These are phyloP conservation scores for Tanypteryx hageni DNA, from an alignment of 2,888 invertebrate genomes.

Conservation along the genomic window DNA sequence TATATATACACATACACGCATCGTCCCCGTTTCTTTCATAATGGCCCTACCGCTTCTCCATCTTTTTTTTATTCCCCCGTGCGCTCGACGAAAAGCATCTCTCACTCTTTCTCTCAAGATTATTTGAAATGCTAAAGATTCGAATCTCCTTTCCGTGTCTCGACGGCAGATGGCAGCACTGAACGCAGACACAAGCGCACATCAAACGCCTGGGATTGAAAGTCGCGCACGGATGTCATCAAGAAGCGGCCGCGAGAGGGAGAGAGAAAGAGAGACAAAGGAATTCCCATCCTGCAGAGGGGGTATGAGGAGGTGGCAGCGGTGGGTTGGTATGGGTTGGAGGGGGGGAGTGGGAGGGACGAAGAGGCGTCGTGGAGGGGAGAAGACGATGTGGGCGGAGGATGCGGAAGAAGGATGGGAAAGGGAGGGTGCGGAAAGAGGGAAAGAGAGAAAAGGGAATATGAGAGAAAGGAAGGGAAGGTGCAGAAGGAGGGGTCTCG, in stretches of 20 bases:
- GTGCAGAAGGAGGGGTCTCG: background rate
- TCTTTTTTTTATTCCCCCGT: background rate
- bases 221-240: background rate
- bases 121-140: slow-evolving; percentile 13
- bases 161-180: slow-evolving; percentile 24
- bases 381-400: no score
- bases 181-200: slow-evolving; percentile 14
- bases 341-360: no score
- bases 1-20: background rate
- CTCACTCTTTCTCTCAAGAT: background rate
- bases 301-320: background rate
- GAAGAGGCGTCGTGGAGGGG: no score
- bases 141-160: slow-evolving; percentile 17
- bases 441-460: background rate
- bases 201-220: background rate
- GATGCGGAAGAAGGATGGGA: background rate
- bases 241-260: background rate
- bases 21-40: slow-evolving; percentile 3
- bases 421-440: no score
- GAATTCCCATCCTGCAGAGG: background rate
- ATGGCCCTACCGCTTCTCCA: background rate
- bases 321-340: background rate
- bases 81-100: background rate
- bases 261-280: background rate
- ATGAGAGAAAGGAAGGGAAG: background rate